phyloP scores from a whole-genome alignment of 1,140 invertebrate genomes.

The Macrotrachela quadricornifera region DNA sequence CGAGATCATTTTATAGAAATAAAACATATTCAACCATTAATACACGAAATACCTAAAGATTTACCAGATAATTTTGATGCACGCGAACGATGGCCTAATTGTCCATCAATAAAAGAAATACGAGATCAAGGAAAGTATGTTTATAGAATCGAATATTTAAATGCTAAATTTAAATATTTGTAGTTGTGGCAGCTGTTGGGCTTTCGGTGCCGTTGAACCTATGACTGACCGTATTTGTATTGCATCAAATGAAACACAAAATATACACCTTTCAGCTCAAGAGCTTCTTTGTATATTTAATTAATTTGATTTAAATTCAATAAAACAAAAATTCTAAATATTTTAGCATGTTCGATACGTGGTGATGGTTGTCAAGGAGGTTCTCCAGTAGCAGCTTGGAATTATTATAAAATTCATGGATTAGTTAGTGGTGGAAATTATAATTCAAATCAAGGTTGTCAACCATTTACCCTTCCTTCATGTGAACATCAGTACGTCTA shows the following conservation, averaged over 20 bases:
- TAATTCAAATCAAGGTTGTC: conserved; percentile 51
- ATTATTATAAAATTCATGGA: conserved; percentile 38
- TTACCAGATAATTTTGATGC: conserved; percentile 60
- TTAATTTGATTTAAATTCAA: too few species aligned
- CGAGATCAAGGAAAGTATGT: conserved; percentile 34
- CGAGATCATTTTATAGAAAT: not conserved
- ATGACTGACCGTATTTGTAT: conserved; percentile 69
- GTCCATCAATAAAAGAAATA: conserved; percentile 39
- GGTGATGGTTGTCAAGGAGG: conserved; percentile 50
- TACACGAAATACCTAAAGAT: too few species aligned
- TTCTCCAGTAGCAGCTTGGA: conserved; percentile 51
- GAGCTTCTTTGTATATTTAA: too few species aligned
- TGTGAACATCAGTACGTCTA: conserved; percentile 90
- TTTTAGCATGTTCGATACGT: conserved; percentile 57
- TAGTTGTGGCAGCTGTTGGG: conserved; percentile 34
- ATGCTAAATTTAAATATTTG: too few species aligned
- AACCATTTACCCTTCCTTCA: conserved; percentile 52
- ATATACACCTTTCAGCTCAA: conserved; percentile 59
- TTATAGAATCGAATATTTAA: too few species aligned
- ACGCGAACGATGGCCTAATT: conserved; percentile 51
- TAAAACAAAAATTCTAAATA: too few species aligned
- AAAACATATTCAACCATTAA: too few species aligned
- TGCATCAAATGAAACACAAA: conserved; percentile 45
- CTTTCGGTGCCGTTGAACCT: conserved; percentile 69
- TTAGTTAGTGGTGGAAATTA: conserved; percentile 58